A percentile compares a stretch with the other conserved stretches of the same genome.
Conservation (phyloP, 2,888 invertebrate species). For the Athrips mouffetella region DNA sequence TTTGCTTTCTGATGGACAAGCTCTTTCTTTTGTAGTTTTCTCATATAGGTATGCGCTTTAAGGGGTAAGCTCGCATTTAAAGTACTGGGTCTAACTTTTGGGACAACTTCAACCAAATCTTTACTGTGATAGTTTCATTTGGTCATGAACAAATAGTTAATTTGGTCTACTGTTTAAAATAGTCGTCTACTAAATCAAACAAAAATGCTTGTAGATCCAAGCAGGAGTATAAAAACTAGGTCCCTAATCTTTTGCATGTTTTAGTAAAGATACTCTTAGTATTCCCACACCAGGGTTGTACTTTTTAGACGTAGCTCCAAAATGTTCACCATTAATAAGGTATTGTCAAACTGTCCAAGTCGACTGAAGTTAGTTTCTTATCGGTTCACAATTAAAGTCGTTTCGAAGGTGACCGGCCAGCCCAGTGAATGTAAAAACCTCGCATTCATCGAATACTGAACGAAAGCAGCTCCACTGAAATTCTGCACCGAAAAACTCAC, state of each 20-base stretch:
- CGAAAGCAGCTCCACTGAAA: conserved; percentile 67
- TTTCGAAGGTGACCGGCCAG: conserved; percentile 73
- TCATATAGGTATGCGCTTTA: conserved; percentile 14
- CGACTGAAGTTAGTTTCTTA: conserved; percentile 61
- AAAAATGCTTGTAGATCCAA: too few species aligned
- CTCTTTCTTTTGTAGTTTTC: conserved; percentile 19
- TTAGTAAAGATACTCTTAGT: background rate
- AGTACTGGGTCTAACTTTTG: conserved; percentile 1
- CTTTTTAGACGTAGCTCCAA: conserved; percentile 35
- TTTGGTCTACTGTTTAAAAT: too few species aligned
- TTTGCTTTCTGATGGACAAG: conserved; percentile 18
- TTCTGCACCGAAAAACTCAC: conserved; percentile 62
- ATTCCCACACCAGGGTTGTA: background rate
- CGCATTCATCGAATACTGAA: conserved; percentile 68
- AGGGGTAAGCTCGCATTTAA: background rate
- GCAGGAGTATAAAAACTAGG: too few species aligned
- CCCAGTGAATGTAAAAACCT: conserved; percentile 58
- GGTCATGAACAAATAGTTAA: too few species aligned
- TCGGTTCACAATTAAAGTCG: conserved; percentile 68
- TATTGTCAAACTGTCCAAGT: conserved; percentile 49
- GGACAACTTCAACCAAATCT: conserved; percentile 1
- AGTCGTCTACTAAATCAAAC: too few species aligned
- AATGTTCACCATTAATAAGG: conserved; percentile 49
- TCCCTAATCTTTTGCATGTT: background rate
- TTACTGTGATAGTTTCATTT: background rate